Evolutionary conservation across 2,888 invertebrate genomes (phyloP).

Genomic region (Erebia aethiops): DNA sequence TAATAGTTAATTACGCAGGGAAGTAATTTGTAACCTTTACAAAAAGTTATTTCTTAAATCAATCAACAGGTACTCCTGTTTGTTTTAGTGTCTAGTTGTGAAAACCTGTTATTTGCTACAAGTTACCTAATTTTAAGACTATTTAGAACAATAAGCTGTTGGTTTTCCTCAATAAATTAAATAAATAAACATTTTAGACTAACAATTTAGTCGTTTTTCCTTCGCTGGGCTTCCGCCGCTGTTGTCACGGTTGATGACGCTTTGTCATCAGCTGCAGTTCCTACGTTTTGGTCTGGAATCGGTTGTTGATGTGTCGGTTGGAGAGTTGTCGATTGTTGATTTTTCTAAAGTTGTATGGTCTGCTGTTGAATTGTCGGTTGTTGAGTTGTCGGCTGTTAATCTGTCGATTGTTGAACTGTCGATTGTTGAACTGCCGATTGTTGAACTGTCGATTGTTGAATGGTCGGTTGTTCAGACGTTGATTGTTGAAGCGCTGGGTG

Average conservation of each 20-base stretch:
- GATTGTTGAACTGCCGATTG: neutral
- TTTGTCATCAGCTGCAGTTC: neutral
- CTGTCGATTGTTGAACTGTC: neutral
- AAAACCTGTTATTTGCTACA: too few relatives aligned
- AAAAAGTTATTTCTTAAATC: neutral
- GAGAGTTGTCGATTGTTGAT: neutral
- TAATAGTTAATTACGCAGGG: too few relatives aligned
- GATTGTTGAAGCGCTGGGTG: neutral
- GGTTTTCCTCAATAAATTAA: too few relatives aligned
- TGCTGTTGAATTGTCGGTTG: neutral
- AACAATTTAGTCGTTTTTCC: neutral
- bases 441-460: neutral
- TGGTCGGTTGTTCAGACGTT: neutral
- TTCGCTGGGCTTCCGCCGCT: neutral
- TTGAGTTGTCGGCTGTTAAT: neutral
- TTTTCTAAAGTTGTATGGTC: too few relatives aligned
- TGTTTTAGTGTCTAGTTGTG: too few relatives aligned
- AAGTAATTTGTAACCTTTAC: neutral
- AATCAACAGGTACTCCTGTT: too few relatives aligned
- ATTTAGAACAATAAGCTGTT: too few relatives aligned
- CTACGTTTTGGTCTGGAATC: neutral
- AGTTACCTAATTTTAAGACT: too few relatives aligned
- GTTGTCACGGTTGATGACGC: neutral
- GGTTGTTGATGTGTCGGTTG: neutral
- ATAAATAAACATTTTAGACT: neutral